Evolutionary conservation across 2,113 vertebrate genomes (phyloP).

Genomic region (Cygnus buccinator): DNA sequence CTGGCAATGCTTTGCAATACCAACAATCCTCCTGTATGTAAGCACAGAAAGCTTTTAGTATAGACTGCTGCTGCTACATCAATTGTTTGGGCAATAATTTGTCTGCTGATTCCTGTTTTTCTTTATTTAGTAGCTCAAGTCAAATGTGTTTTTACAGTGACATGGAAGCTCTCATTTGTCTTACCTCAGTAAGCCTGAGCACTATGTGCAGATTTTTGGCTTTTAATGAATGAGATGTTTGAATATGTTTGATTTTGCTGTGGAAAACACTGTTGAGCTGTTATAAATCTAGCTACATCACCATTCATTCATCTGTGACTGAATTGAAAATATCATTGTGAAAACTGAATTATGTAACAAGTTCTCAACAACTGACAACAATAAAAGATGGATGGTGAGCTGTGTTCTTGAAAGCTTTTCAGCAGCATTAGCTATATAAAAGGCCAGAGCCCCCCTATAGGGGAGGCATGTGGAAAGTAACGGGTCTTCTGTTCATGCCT

Average conservation of each 20-base stretch:
- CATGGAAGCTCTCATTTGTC: neutral
- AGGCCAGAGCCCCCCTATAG: neutral
- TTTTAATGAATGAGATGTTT: neutral
- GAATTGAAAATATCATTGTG: neutral
- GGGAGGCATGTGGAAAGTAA: neutral
- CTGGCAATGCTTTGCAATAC: neutral
- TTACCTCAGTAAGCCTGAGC: neutral
- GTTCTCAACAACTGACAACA: neutral
- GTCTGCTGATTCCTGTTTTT: neutral
- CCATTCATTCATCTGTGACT: fast-evolving
- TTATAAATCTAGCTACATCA: neutral
- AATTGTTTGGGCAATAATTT: neutral
- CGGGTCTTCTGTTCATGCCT: neutral
- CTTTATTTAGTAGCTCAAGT: neutral
- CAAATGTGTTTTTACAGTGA: neutral
- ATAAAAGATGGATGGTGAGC: neutral
- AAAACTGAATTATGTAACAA: neutral
- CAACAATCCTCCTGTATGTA: neutral
- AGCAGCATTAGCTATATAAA: neutral
- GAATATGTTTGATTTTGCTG: neutral
- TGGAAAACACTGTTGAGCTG: neutral
- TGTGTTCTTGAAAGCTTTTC: neutral
- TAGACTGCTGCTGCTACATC: neutral
- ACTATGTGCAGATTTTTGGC: neutral
- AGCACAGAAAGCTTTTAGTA: neutral